Conservation (phyloP, 2,888 invertebrate genomes). For the Pyralis farinalis region DNA sequence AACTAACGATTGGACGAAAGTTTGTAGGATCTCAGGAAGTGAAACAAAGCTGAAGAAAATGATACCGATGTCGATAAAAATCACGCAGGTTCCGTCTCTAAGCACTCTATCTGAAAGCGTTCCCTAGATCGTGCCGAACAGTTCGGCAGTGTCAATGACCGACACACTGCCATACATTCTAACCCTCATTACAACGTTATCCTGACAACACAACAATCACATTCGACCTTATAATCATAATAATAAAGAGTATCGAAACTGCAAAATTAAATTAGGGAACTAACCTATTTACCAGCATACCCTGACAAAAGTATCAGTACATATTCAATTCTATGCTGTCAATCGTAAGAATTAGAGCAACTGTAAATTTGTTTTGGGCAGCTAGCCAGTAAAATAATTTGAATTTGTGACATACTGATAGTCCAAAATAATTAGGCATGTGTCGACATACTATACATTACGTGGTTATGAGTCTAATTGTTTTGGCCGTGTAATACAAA, state of each 20-base stretch:
- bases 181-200: conserved; percentile 28
- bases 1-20: no score
- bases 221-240: conserved; percentile 10
- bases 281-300: background rate
- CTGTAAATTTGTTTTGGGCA: background rate
- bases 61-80: background rate
- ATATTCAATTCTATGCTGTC: no score
- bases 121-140: conserved; percentile 46
- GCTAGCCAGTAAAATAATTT: background rate
- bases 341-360: no score
- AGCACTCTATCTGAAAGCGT: conserved; percentile 51
- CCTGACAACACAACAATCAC: conserved; percentile 15
- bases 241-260: conserved; percentile 10
- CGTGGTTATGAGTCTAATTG: no score
- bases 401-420: background rate
- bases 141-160: conserved; percentile 62
- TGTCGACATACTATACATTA: no score
- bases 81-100: conserved; percentile 33
- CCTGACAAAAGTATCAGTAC: no score
- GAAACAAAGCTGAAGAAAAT: no score
- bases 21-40: no score
- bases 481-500: no score
- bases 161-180: conserved; percentile 71
- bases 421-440: no score
- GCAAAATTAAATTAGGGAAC: conserved; percentile 17